Percentiles rank a stretch among this genome's conserved stretches.
Conservation (phyloP, 1,140 invertebrate genomes). For the Sycophila sp. region DNA sequence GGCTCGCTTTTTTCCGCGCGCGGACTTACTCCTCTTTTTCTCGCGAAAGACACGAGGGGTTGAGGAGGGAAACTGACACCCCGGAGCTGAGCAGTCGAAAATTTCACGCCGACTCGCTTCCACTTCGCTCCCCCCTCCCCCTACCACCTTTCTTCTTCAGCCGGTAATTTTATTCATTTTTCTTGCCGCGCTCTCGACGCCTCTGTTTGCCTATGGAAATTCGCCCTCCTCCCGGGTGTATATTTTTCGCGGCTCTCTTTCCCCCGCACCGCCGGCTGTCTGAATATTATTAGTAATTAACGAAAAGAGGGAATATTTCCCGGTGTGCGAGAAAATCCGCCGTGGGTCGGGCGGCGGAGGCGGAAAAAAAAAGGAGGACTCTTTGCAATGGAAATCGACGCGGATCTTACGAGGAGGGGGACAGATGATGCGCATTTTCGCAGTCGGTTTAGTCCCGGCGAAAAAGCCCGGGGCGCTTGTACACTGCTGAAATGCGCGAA, state of each 20-base stretch:
- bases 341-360: background rate
- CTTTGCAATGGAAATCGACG: conserved; percentile 39
- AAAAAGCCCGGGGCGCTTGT: background rate
- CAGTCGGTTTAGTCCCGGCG: too few species aligned
- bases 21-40: background rate
- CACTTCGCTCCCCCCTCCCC: conserved; percentile 40
- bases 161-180: conserved; percentile 68
- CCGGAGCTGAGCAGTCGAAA: conserved; percentile 33
- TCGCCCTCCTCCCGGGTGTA: conserved; percentile 46
- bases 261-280: conserved; percentile 45
- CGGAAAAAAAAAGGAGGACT: background rate
- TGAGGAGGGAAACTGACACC: conserved; percentile 33
- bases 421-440: background rate
- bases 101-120: conserved; percentile 41
- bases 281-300: conserved; percentile 68
- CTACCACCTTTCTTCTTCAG: too few species aligned
- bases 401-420: background rate
- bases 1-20: background rate
- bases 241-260: conserved; percentile 45
- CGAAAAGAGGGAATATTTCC: conserved; percentile 41
- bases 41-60: conserved; percentile 17
- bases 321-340: background rate
- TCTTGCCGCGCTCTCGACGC: conserved; percentile 54
- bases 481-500: conserved; percentile 1
- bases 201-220: conserved; percentile 67